A percentile compares a stretch with the other conserved stretches of the same genome.
phyloP scores from a whole-genome alignment of 1,140 invertebrate genomes.

The Anadara kagoshimensis region DNA sequence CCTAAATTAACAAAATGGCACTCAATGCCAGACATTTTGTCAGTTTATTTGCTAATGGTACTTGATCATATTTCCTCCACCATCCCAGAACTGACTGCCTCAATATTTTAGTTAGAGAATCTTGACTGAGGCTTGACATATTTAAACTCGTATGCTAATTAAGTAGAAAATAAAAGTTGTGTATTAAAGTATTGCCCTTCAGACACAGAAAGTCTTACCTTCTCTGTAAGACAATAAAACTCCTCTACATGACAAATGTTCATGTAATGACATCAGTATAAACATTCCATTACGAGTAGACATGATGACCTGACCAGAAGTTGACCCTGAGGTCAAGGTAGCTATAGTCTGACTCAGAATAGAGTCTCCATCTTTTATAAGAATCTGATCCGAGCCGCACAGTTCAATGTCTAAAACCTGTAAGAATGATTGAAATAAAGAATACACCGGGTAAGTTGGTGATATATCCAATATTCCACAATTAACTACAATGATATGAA shows the following conservation, averaged over 20 bases:
- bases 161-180: too few relatives aligned
- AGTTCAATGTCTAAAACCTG: constrained; percentile 47
- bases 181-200: too few relatives aligned
- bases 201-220: not conserved
- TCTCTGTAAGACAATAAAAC: constrained; percentile 32
- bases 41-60: too few relatives aligned
- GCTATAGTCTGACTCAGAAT: constrained; percentile 12
- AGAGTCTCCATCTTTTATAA: constrained; percentile 36
- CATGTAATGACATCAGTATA: constrained; percentile 24
- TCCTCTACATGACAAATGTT: constrained; percentile 32
- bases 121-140: too few relatives aligned
- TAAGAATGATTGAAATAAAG: not conserved
- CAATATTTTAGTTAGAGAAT: too few relatives aligned
- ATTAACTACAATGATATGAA: too few relatives aligned
- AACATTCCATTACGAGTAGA: constrained; percentile 41
- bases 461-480: too few relatives aligned
- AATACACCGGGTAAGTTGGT: not conserved
- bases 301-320: constrained; percentile 18
- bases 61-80: too few relatives aligned
- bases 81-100: too few relatives aligned
- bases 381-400: constrained; percentile 25
- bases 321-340: constrained; percentile 23
- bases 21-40: too few relatives aligned
- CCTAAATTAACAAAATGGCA: too few relatives aligned
- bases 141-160: too few relatives aligned